Evolutionary conservation across 1,140 invertebrate genomes (phyloP).

Genomic region (Monochamus saltuarius): DNA sequence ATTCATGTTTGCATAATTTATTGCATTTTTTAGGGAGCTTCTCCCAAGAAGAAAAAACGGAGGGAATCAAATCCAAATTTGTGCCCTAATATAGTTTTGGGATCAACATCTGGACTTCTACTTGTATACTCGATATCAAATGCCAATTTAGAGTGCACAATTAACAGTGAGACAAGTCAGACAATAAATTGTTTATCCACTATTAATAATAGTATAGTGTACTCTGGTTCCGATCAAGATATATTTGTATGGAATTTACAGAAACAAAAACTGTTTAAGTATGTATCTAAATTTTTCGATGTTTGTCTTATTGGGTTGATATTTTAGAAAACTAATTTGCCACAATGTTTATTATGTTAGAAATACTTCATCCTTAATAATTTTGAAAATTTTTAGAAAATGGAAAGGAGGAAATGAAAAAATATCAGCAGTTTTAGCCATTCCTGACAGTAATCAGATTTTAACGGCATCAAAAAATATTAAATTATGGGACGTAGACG

Average conservation of each 20-base stretch:
- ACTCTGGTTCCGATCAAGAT: slow-evolving; percentile 55
- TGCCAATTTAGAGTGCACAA: slow-evolving; percentile 58
- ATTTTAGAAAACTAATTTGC: too few relatives aligned
- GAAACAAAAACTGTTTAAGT: slow-evolving; percentile 39
- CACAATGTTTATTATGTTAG: too few relatives aligned
- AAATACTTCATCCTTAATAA: too few relatives aligned
- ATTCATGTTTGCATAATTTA: too few relatives aligned
- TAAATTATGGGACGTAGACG: slow-evolving; percentile 65
- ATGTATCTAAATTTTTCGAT: slow-evolving; percentile 10
- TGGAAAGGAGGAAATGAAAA: slow-evolving; percentile 69
- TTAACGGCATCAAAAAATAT: slow-evolving; percentile 66
- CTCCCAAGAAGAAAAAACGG: slow-evolving; percentile 54
- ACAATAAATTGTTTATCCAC: slow-evolving; percentile 54
- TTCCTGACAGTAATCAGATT: slow-evolving; percentile 62
- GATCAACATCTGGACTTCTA: slow-evolving; percentile 64
- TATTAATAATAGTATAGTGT: slow-evolving; percentile 47
- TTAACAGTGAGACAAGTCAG: slow-evolving; percentile 52
- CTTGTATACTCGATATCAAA: slow-evolving; percentile 66
- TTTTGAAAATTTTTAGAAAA: slow-evolving; percentile 51
- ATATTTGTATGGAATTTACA: slow-evolving; percentile 57
- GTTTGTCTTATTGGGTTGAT: slow-evolving; percentile 4
- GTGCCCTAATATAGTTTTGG: slow-evolving; percentile 59
- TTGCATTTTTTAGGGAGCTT: slow-evolving; percentile 49
- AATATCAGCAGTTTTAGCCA: slow-evolving; percentile 65
- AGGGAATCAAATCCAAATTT: slow-evolving; percentile 49